Percentiles rank a stretch among this genome's conserved stretches.
Conservation (phyloP, 2,113 vertebrate species). For the Tichodroma muraria region DNA sequence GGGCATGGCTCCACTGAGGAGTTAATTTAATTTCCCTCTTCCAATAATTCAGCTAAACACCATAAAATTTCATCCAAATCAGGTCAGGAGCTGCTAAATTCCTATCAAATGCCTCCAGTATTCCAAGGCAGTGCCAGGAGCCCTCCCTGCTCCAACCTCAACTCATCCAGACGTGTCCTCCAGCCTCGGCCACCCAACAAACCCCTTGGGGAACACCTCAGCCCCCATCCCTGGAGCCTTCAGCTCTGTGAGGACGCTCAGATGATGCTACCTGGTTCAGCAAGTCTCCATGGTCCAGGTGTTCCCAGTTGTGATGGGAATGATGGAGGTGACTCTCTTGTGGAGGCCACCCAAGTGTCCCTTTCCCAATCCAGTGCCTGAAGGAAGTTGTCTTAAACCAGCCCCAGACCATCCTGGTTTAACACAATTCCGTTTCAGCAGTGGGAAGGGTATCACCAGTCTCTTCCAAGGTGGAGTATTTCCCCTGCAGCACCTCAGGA, state of each 20-base stretch:
- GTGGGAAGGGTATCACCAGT: not conserved
- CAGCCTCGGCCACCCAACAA: not conserved
- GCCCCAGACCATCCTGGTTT: not conserved
- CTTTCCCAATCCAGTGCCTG: not conserved
- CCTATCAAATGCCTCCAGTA: not conserved
- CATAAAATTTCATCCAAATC: not conserved
- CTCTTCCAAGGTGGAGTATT: not conserved
- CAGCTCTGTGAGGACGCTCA: fast-evolving
- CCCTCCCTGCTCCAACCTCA: not conserved
- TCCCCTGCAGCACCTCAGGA: not conserved
- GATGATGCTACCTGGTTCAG: not conserved
- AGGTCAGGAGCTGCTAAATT: not conserved
- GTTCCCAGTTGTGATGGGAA: not conserved
- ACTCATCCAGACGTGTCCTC: fast-evolving
- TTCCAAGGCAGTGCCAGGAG: not conserved
- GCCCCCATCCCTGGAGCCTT: not conserved
- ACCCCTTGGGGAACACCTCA: fast-evolving
- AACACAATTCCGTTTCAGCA: not conserved
- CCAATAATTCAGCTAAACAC: not conserved
- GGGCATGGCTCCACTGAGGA: not conserved
- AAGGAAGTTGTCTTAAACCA: not conserved
- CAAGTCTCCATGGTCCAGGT: fast-evolving
- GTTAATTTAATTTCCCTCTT: not conserved
- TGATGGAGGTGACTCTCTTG: fast-evolving
- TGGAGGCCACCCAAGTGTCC: not conserved